Evolutionary conservation across 2,797 vertebrate genomes (phyloP), one percentile per base, ranked within the genome.

Genomic region (Takifugu rubripes): DNA sequence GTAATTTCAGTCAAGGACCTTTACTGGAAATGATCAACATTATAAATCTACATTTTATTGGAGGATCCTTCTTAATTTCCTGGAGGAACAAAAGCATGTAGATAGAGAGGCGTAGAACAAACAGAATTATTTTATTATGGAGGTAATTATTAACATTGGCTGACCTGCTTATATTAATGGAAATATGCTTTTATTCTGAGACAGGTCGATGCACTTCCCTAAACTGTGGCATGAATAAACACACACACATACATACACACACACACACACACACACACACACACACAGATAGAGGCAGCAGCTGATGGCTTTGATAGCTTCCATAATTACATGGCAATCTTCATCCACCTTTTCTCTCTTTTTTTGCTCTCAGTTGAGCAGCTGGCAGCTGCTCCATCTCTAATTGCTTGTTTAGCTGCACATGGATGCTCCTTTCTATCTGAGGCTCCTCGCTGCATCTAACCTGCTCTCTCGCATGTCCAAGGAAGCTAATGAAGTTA

Each of bases 341-440:
- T 58, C 26, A 27, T 68, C 67, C 54, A 55, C 68, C 63, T 72
- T 68, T 60, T 47, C 61, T 78, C 57, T 10, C 21, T 21, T 21
- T 40, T 14, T 40, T 12, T 40, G 11, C 25, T 68, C 59, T 52
- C 10, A 45, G 54, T 49, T 5, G 40, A 56, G 68, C 79, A 81
- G 74, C 79, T 78, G 81, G 74, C 54, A n/a, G 46, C 54, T 70
- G 47, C 51, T 51, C 24, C 16, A 2, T 48, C 51, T 65, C 58
- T 70, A 83, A 84, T 84, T 72, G 78, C 77, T 72, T 84, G 75
- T 85, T 84, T 74, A 74, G 66, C 74, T 72, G 68, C 63, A 79
- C 76, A 84, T 64, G 64, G 64, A 17, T 21, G 5, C 27, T 17
- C 49, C 27, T 5, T 74, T 64, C 67, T 5, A 9, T 60, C 27